Conservation (phyloP, 1,140 invertebrate species). For the Tenebrio molitor region DNA sequence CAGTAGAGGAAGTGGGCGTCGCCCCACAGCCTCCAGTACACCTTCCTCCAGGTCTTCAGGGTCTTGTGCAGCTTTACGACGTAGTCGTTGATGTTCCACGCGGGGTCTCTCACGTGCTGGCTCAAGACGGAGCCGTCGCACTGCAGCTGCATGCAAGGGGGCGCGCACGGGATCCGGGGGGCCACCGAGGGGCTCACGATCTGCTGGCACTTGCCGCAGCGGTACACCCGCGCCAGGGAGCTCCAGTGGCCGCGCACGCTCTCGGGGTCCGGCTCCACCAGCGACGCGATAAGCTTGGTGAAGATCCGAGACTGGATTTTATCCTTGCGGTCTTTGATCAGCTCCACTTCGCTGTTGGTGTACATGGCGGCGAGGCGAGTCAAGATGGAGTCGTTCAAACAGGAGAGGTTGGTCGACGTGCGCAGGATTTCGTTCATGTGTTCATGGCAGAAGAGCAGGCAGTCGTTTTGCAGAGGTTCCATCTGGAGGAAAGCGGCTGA, state of each 20-base stretch:
- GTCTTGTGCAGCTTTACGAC: constrained; percentile 81
- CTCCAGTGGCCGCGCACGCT: constrained; percentile 82
- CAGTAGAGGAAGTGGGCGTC: constrained; percentile 87
- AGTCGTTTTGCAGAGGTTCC: constrained; percentile 87
- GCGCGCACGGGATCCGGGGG: constrained; percentile 76
- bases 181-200: constrained; percentile 74
- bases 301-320: constrained; percentile 87
- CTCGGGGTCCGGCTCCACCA: constrained; percentile 80
- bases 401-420: constrained; percentile 82
- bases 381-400: constrained; percentile 84
- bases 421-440: constrained; percentile 86
- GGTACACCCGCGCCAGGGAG: constrained; percentile 74
- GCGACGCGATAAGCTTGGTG: constrained; percentile 83
- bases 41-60: constrained; percentile 87
- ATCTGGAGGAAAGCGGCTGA: constrained; percentile 96
- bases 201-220: constrained; percentile 69
- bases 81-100: constrained; percentile 88
- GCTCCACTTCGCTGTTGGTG: constrained; percentile 83
- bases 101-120: constrained; percentile 78
- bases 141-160: constrained; percentile 79
- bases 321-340: constrained; percentile 83
- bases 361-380: constrained; percentile 83
- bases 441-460: constrained; percentile 83
- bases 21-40: constrained; percentile 95
- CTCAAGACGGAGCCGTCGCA: constrained; percentile 77